Conservation (phyloP, 2,888 invertebrate genomes). For the Coremacera marginata region DNA sequence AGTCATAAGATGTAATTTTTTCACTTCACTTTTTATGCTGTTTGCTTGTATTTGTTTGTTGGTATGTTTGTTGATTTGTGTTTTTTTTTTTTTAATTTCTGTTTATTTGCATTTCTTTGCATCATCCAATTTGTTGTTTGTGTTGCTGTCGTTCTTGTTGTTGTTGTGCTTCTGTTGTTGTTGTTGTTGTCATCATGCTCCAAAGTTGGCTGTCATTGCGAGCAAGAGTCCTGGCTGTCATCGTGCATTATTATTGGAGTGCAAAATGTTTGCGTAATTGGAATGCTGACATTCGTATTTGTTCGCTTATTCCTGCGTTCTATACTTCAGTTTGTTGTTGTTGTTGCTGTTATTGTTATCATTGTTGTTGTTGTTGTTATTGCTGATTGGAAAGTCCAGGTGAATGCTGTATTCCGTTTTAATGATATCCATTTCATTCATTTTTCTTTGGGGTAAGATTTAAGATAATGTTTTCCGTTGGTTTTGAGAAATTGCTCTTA, state of each 20-base stretch:
- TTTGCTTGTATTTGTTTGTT: conserved; percentile 33
- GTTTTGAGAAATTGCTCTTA: too few relatives aligned
- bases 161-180: conserved; percentile 18
- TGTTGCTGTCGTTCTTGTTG: conserved; percentile 26
- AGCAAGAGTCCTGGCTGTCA: conserved; percentile 51
- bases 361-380: conserved; percentile 53
- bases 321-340: conserved; percentile 33
- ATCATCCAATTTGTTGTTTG: conserved; percentile 60
- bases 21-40: background rate
- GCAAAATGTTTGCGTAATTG: conserved; percentile 65
- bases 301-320: conserved; percentile 7
- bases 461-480: too few relatives aligned
- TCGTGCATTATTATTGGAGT: conserved; percentile 62
- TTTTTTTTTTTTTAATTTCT: conserved; percentile 60
- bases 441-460: too few relatives aligned
- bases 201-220: conserved; percentile 28
- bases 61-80: conserved; percentile 24
- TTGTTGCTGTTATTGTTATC: conserved; percentile 51
- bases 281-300: conserved; percentile 65
- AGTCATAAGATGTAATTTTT: conserved; percentile 40
- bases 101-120: conserved; percentile 60
- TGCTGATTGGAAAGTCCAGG: background rate
- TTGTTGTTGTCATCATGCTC: conserved; percentile 24
- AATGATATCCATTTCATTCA: background rate
- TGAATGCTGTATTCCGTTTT: background rate